Percentiles rank a stretch among this genome's conserved stretches.
phyloP scores from a whole-genome alignment of 2,888 invertebrate species.

The Agonopterix heracliana region DNA sequence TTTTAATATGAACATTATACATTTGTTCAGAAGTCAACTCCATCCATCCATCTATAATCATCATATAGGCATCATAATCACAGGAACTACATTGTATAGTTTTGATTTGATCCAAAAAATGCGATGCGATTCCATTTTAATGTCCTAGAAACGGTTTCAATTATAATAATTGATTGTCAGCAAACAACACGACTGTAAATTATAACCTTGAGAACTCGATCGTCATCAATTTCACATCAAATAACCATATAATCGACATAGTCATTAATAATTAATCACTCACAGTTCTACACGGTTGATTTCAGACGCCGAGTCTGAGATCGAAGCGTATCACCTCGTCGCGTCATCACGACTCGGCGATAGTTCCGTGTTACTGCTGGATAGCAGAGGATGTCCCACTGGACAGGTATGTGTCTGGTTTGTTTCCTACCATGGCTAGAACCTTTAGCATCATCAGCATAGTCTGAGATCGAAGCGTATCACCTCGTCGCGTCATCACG shows the following conservation, averaged over 20 bases:
- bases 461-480: conserved; percentile 81
- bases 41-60: too few species aligned
- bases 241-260: not conserved
- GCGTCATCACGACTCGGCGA: conserved; percentile 86
- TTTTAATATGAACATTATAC: not conserved
- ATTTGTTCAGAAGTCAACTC: too few species aligned
- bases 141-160: too few species aligned
- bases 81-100: too few species aligned
- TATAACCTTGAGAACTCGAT: not conserved
- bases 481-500: conserved; percentile 88
- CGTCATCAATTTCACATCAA: not conserved
- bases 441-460: too few species aligned
- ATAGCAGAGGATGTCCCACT: conserved; percentile 87
- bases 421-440: not conserved
- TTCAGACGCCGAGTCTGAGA: conserved; percentile 63
- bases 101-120: too few species aligned
- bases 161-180: too few species aligned
- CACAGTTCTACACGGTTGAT: not conserved
- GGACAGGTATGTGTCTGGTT: conserved; percentile 63
- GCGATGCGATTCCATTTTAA: too few species aligned
- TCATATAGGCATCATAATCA: too few species aligned
- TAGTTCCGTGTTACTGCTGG: conserved; percentile 84
- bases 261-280: not conserved
- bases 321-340: conserved; percentile 86
- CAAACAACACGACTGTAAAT: too few species aligned